Percentiles rank a stretch among this genome's conserved stretches.
phyloP scores from a whole-genome alignment of 2,888 invertebrate species.

The Eurois occulta region DNA sequence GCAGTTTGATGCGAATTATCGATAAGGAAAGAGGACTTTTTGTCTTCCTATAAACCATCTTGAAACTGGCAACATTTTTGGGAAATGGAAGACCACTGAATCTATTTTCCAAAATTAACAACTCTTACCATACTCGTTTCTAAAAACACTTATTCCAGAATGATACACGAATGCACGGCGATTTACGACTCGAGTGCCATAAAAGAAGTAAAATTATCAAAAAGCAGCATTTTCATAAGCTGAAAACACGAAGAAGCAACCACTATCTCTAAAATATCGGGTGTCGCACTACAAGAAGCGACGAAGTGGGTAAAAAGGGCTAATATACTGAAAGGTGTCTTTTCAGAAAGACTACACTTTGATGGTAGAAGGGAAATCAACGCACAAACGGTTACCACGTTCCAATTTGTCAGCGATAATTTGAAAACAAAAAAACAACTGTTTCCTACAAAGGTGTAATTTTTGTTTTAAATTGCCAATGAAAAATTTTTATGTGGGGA shows the following conservation, averaged over 20 bases:
- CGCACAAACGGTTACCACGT: too few relatives aligned
- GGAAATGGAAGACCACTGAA: not conserved
- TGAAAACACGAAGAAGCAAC: not conserved
- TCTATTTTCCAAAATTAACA: not conserved
- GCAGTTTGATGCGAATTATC: not conserved
- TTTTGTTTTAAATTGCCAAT: too few relatives aligned
- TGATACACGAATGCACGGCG: not conserved
- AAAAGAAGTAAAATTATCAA: not conserved
- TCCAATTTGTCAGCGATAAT: too few relatives aligned
- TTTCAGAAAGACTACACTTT: conserved; percentile 24
- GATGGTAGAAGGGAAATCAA: too few relatives aligned
- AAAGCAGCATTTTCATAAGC: not conserved
- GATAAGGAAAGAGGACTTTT: not conserved
- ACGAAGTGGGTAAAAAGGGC: conserved; percentile 8
- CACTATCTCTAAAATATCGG: conserved; percentile 15
- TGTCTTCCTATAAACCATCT: not conserved
- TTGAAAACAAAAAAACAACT: too few relatives aligned
- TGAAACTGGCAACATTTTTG: not conserved
- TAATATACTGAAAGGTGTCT: conserved; percentile 44
- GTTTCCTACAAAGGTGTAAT: too few relatives aligned
- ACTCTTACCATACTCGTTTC: too few relatives aligned
- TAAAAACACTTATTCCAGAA: not conserved
- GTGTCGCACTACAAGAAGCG: conserved; percentile 1
- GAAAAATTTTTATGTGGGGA: too few relatives aligned
- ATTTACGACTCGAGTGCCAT: not conserved